phyloP scores from a whole-genome alignment of 2,113 vertebrate genomes.

The Pollimyrus isidori region DNA sequence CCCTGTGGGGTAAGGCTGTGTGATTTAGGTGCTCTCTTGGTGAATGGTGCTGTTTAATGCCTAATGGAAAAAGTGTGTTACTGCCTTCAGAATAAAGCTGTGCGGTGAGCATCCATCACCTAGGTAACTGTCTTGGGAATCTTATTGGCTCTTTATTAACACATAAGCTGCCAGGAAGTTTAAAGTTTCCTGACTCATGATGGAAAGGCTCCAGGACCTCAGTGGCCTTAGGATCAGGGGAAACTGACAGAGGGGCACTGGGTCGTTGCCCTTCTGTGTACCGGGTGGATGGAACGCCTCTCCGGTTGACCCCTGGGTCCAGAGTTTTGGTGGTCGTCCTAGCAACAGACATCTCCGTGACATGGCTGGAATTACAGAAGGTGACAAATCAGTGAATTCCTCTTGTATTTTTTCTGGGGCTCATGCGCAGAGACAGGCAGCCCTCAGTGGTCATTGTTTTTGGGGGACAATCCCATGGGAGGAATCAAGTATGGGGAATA shows the following conservation, averaged over 20 bases:
- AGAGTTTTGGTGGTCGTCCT: constrained; percentile 4
- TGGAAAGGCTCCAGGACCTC: background rate
- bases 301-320: constrained; percentile 8
- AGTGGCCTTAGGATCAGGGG: constrained; percentile 28
- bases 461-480: background rate
- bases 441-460: background rate
- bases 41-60: background rate
- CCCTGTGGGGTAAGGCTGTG: background rate
- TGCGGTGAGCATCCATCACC: background rate
- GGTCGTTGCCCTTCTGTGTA: background rate
- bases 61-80: background rate
- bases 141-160: constrained; percentile 17
- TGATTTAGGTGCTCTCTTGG: background rate
- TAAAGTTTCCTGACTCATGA: constrained; percentile 15
- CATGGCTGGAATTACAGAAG: background rate
- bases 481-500: constrained; percentile 12
- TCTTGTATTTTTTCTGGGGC: background rate
- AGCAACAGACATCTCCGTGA: constrained; percentile 13
- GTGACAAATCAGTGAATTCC: constrained; percentile 8
- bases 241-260: constrained; percentile 7
- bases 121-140: constrained; percentile 13
- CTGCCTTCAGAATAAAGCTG: background rate
- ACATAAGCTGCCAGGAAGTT: constrained; percentile 11
- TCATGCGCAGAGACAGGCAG: background rate
- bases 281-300: background rate